Evolutionary conservation across 1,140 invertebrate species (phyloP), one percentile per base, ranked within the genome.

Genomic region (Diprion similis): DNA sequence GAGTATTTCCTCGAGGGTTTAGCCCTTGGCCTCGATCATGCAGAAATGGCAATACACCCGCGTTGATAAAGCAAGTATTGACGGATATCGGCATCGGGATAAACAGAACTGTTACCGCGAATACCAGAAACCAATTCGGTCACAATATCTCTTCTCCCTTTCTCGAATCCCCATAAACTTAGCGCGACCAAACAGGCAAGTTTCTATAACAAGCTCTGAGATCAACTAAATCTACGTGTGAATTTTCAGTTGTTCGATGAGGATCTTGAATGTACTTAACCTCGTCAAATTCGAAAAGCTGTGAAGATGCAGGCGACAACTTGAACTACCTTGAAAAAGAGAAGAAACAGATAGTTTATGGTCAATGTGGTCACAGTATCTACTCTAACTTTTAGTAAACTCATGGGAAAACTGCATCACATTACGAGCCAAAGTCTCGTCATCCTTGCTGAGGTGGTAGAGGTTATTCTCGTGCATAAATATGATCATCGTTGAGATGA

Each of bases 181-280:
- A 10, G 92, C 91, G 77, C 95, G 89, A 1, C 89, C 85, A 1
- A 88, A 78, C 76, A 95, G 89, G 47, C 91, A 91, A 0, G 92
- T 15, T 15, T 89, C 86, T 90, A 95, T 95, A 65, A 91, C 82
- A 4, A 89, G 80, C 1, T 89, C 87, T 0, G 95, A 96, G 1
- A 92, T 86, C n/a, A 96, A 87, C 4, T 96, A 86, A 2, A 93
- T 83, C 75, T 92, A n/a, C n/a, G n/a, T n/a, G n/a, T n/a, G n/a
- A n/a, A n/a, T n/a, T n/a, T n/a, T n/a, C n/a, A n/a, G n/a, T n/a
- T n/a, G n/a, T n/a, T n/a, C n/a, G n/a, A n/a, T 66, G n/a, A 64
- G 45, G 66, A 73, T 48, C 19, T n/a, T 46, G 24, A 46, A 45
- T n/a, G n/a, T n/a, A 59, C 46, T 68, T 47, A 79, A 79, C 89